phyloP scores from a whole-genome alignment of 2,113 vertebrate species.

The Dascyllus trimaculatus region DNA sequence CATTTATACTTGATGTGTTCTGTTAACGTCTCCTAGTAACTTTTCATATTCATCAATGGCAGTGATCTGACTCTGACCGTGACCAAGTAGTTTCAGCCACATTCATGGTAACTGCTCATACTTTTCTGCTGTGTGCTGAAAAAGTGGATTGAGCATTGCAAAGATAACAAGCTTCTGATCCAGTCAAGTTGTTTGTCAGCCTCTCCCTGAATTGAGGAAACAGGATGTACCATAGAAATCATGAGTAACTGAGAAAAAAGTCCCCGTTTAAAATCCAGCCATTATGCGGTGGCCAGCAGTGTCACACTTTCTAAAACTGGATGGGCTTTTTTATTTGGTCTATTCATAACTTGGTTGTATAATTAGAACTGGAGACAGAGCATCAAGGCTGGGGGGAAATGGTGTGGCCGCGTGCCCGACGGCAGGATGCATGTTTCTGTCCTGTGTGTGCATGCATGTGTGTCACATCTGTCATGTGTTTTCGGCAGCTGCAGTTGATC shows the following conservation, averaged over 20 bases:
- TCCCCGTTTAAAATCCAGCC: slow-evolving; percentile 21
- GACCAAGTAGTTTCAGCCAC: slow-evolving; percentile 4
- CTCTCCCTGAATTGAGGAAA: slow-evolving; percentile 33
- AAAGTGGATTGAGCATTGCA: background rate
- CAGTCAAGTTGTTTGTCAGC: slow-evolving; percentile 4
- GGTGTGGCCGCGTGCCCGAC: slow-evolving; percentile 16
- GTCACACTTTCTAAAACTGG: slow-evolving; percentile 39
- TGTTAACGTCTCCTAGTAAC: background rate
- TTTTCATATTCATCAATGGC: background rate
- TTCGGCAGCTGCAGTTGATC: slow-evolving; percentile 72
- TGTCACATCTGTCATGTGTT: slow-evolving; percentile 77
- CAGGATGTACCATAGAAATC: slow-evolving; percentile 32
- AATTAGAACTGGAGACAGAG: slow-evolving; percentile 33
- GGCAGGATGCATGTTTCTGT: slow-evolving; percentile 32
- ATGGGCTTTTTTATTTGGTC: background rate
- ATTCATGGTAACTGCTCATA: background rate
- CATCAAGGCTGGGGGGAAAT: slow-evolving; percentile 18
- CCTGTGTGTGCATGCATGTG: slow-evolving; percentile 36
- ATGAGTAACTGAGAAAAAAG: slow-evolving; percentile 51
- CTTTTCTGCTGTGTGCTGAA: background rate
- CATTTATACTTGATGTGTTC: background rate
- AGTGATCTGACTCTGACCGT: background rate
- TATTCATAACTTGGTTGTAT: slow-evolving; percentile 47
- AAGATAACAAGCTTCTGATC: slow-evolving; percentile 2
- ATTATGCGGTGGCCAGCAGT: background rate